Evolutionary conservation across 2,113 vertebrate genomes (phyloP).

Genomic region (Cygnus atratus): DNA sequence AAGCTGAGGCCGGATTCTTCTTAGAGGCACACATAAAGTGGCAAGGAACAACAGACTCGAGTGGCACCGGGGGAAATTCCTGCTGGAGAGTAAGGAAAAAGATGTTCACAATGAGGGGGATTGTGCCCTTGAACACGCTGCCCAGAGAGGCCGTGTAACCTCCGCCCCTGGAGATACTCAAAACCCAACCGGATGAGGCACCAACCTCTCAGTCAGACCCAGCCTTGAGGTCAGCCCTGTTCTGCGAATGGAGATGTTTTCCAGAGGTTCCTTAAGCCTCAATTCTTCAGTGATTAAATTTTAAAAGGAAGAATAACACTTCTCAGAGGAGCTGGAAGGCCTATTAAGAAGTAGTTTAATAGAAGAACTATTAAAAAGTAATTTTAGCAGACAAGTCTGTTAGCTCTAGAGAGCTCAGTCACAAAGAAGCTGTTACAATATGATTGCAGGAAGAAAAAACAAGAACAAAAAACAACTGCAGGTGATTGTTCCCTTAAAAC

Average conservation of each 20-base stretch:
- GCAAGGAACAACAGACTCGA: neutral
- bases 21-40: neutral
- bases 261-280: neutral
- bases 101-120: neutral
- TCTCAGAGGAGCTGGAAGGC: neutral
- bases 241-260: neutral
- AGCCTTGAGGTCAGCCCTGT: neutral
- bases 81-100: neutral
- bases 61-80: neutral
- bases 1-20: neutral
- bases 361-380: neutral
- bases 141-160: neutral
- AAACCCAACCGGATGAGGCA: neutral
- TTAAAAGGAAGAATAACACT: neutral
- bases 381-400: neutral
- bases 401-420: neutral
- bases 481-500: neutral
- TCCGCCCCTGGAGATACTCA: neutral
- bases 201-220: accelerated
- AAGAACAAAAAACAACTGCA: neutral
- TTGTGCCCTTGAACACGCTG: neutral
- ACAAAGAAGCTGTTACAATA: neutral
- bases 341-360: neutral
- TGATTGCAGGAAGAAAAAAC: neutral
- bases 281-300: neutral